Base-by-base conservation (phyloP, 2,888 invertebrate genomes). In the Acanthococcus lagerstroemiae region DNA sequence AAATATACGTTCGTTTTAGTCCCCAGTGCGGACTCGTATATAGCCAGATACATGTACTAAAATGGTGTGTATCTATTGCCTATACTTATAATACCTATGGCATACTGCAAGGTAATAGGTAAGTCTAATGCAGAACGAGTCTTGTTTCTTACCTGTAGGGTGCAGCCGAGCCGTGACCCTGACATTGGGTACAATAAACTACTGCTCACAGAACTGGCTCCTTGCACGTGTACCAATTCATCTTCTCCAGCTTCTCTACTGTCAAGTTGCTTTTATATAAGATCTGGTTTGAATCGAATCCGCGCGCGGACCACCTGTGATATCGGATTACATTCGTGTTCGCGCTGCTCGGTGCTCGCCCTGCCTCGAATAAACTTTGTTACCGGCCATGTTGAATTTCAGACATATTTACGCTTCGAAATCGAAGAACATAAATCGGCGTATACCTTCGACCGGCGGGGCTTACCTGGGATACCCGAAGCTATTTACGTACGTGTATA, bases 171-270 rank as follows among this genome's bases (percentile, higher is more conserved):
- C 58, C 58, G 46, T 58, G 58, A 58, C 58, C 58, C 58, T 58
- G 58, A 48, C 58, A 58, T 46, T 45, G 58, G 48, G 58, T 58
- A 58, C 58, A 46, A 58, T 58, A 58, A 58, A 58, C 58, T 58
- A 58, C 58, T 37, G 27, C 27, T 48, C 17, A 45, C 22, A 57
- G 25, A 58, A 58, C 58, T 24, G 26, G 58, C 58, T 58, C 46
- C 27, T 58, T 58, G 58, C 58, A 58, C 58, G 58, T 58, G 58
- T 58, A 58, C 58, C 58, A 58, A 58, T 58, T 58, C 58, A 58
- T 58, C 58, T 58, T 58, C 27, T 44, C 25, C 44, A 58, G 26
- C 24, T 58, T 58, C 25, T 24, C 26, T 48, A 48, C 45, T 58
- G 58, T 58, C 58, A 58, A 48, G 46, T 45, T 17, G 19, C 17